Conservation (phyloP, 2,888 invertebrate species). For the Ophion ventricosus region DNA sequence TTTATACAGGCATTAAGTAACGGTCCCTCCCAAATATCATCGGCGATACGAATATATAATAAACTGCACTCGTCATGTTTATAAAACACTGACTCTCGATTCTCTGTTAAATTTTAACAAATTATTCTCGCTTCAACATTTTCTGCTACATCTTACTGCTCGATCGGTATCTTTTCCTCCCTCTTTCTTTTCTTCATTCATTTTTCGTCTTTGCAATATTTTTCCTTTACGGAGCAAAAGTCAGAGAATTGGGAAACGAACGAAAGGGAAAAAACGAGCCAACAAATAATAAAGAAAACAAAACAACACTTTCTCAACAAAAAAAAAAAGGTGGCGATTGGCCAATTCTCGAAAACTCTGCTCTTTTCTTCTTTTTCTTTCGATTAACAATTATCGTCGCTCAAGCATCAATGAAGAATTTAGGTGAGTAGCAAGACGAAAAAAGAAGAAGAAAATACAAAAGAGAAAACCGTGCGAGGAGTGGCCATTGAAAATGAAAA, state of each 20-base stretch:
- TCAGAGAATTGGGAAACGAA: background rate
- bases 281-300: background rate
- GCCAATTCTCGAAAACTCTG: background rate
- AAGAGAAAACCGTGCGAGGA: background rate
- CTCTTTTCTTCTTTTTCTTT: background rate
- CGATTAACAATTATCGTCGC: background rate
- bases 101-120: constrained; percentile 83
- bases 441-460: constrained; percentile 22
- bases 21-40: constrained; percentile 11
- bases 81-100: constrained; percentile 82
- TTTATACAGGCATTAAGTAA: constrained; percentile 30
- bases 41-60: constrained; percentile 73
- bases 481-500: background rate
- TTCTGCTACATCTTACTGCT: constrained; percentile 52
- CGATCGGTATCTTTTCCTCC: constrained; percentile 52
- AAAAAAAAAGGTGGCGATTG: background rate
- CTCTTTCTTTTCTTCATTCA: background rate
- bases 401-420: constrained; percentile 10
- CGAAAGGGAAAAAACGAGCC: background rate
- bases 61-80: constrained; percentile 82
- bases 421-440: constrained; percentile 28
- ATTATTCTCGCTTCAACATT: constrained; percentile 54
- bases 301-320: background rate
- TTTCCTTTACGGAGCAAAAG: constrained; percentile 13
- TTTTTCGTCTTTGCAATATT: background rate